phyloP scores from a whole-genome alignment of 2,113 vertebrate genomes.

The Campylorhamphus procurvoides region DNA sequence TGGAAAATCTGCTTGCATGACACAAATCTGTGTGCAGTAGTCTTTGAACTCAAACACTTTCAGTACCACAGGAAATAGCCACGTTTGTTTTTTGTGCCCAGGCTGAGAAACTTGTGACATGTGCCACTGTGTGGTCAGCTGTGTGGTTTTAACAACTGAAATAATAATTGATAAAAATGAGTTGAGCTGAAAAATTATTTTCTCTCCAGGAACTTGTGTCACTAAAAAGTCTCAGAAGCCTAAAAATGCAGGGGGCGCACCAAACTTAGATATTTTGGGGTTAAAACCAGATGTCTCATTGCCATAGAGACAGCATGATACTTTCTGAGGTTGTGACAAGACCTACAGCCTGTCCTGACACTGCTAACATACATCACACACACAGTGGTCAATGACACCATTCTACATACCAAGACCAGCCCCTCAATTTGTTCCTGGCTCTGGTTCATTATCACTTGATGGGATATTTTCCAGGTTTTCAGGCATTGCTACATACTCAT shows the following conservation, averaged over 20 bases:
- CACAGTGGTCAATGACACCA: not conserved
- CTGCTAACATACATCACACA: not conserved
- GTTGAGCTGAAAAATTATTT: not conserved
- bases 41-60: not conserved
- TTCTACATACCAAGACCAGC: not conserved
- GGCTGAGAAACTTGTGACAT: not conserved
- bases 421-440: slow-evolving; percentile 10
- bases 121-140: not conserved
- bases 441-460: not conserved
- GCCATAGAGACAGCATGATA: not conserved
- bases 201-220: not conserved
- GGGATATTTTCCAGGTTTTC: slow-evolving; percentile 13
- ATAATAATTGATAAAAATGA: not conserved
- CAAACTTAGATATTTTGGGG: not conserved
- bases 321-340: not conserved
- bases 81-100: not conserved
- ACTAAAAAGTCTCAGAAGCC: not conserved
- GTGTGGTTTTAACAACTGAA: not conserved
- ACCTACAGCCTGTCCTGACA: not conserved
- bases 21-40: not conserved
- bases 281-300: not conserved
- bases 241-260: not conserved
- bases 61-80: not conserved
- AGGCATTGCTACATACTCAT: not conserved
- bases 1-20: not conserved